These are phyloP conservation scores for Netelia virgata DNA, from an alignment of 2,888 invertebrate genomes.

Conservation along the genomic window DNA sequence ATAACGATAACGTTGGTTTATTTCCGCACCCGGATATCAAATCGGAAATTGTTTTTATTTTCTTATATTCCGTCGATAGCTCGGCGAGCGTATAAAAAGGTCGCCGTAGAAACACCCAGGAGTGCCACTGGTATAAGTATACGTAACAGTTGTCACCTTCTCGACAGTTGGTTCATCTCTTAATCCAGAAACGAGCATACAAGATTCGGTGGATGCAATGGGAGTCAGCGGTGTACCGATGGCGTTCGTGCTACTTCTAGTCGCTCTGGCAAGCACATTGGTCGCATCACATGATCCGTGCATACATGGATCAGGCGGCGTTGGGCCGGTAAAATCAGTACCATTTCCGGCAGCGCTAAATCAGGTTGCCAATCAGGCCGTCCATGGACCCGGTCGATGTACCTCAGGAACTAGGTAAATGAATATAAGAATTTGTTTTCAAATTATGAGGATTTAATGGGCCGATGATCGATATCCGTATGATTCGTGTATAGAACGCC, in stretches of 20 bases:
- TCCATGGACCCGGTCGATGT: background rate
- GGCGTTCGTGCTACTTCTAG: background rate
- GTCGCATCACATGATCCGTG: background rate
- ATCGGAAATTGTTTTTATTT: background rate
- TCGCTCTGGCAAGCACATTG: background rate
- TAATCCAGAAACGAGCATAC: background rate
- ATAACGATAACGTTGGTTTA: background rate
- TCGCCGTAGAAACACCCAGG: no score
- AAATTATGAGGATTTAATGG: background rate
- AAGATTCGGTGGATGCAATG: background rate
- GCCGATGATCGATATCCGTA: no score
- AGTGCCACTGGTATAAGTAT: background rate
- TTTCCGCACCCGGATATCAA: background rate
- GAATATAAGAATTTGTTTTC: conserved; percentile 49
- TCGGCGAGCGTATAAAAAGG: no score
- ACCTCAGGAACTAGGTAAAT: conserved; percentile 21
- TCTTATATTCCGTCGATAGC: background rate
- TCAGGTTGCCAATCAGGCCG: conserved; percentile 71
- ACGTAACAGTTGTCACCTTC: background rate
- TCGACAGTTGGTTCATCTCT: background rate
- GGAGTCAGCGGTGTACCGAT: background rate
- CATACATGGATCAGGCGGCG: background rate
- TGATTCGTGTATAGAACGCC: background rate
- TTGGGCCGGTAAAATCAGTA: background rate
- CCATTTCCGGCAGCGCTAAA: conserved; percentile 70